A percentile compares a stretch with the other conserved stretches of the same genome.
Conservation (phyloP, 2,797 vertebrate genomes). For the Eurystomus glaucurus region DNA sequence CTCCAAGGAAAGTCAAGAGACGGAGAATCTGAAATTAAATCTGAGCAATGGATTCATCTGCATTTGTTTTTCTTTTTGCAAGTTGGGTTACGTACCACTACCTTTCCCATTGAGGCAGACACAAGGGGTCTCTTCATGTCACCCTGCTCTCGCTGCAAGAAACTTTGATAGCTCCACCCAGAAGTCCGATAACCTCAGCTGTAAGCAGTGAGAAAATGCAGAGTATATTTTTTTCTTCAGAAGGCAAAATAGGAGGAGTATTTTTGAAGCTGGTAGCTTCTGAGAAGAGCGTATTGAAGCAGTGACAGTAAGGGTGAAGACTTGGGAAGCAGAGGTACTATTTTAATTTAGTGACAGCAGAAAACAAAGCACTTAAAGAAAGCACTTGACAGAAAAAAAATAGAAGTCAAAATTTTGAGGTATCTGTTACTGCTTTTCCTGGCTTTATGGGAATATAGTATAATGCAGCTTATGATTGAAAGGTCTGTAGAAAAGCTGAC, state of each 20-base stretch:
- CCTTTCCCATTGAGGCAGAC: neutral
- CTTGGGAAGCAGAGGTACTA: neutral
- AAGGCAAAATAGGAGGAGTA: neutral
- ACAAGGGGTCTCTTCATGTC: neutral
- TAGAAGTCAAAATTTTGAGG: conserved; percentile 32
- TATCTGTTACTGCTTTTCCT: conserved; percentile 57
- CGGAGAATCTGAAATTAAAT: neutral
- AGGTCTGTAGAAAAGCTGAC: conserved; percentile 58
- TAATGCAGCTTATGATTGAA: conserved; percentile 61
- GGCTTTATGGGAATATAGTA: conserved; percentile 10
- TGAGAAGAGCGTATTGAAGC: neutral
- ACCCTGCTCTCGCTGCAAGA: rapidly evolving
- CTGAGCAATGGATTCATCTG: neutral
- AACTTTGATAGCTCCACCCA: neutral
- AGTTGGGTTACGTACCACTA: rapidly evolving
- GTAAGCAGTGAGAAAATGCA: neutral
- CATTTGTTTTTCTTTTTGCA: neutral
- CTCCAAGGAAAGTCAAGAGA: neutral
- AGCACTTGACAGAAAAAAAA: conserved; percentile 23
- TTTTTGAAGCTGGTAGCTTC: neutral
- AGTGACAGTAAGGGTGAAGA: conserved; percentile 10
- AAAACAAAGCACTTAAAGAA: conserved; percentile 50
- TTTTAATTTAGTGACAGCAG: conserved; percentile 39
- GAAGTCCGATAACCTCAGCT: neutral
- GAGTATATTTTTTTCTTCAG: neutral